A percentile compares a stretch with the other conserved stretches of the same genome.
Conservation (phyloP, 2,113 vertebrate species). For the Nanorana parkeri region DNA sequence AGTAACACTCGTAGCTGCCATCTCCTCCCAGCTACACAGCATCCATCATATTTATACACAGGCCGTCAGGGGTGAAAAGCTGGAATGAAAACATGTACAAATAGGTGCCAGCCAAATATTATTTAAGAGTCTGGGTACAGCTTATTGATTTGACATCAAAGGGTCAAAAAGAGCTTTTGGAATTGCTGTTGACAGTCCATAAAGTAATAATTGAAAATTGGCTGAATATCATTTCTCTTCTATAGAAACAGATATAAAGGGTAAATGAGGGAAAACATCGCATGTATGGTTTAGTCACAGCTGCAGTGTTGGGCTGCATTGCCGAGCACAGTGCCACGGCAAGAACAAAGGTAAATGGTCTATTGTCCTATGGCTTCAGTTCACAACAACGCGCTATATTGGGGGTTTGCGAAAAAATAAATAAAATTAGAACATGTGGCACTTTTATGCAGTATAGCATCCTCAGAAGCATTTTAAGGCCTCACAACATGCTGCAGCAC, state of each 20-base stretch:
- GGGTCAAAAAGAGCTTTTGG: slow-evolving; percentile 27
- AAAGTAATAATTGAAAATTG: slow-evolving; percentile 30
- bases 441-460: no score
- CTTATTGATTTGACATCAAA: slow-evolving; percentile 45
- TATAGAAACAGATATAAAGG: neutral
- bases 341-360: no score
- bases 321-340: no score
- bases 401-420: no score
- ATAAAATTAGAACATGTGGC: no score
- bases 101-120: slow-evolving; percentile 44
- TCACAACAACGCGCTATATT: no score
- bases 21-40: slow-evolving; percentile 24
- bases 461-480: no score
- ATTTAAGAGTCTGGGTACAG: slow-evolving; percentile 20
- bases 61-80: slow-evolving; percentile 34
- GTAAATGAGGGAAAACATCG: neutral
- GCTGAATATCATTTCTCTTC: neutral
- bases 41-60: slow-evolving; percentile 53
- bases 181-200: slow-evolving; percentile 32
- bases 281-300: no score
- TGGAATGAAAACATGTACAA: slow-evolving; percentile 41
- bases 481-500: no score
- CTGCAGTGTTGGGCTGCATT: no score
- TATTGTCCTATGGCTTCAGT: no score
- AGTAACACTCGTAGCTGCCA: slow-evolving; percentile 7